phyloP scores from a whole-genome alignment of 2,797 vertebrate genomes.

The Danio choprae region DNA sequence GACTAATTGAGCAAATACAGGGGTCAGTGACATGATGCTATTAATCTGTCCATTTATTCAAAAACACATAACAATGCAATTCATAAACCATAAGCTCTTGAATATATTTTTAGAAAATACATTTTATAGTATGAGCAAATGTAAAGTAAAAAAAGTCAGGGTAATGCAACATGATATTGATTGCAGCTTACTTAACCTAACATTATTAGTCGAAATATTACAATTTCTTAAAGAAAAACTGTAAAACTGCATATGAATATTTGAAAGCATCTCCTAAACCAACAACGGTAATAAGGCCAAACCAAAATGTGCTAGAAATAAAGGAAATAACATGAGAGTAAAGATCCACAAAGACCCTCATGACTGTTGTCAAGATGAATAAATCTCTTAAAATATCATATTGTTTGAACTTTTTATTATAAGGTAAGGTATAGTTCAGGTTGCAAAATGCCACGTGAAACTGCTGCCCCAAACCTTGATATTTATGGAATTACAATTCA shows the following conservation, averaged over 20 bases:
- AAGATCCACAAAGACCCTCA: not conserved
- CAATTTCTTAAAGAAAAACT: not conserved
- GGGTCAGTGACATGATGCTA: not conserved
- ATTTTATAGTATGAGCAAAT: too few relatives aligned
- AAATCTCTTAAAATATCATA: constrained; percentile 6
- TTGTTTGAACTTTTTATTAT: constrained; percentile 6
- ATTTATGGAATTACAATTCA: constrained; percentile 4
- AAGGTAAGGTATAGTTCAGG: not conserved
- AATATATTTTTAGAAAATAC: too few relatives aligned
- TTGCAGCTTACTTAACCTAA: not conserved
- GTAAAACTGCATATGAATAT: not conserved
- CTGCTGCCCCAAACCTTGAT: not conserved
- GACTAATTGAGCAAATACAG: not conserved
- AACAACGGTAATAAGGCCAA: not conserved
- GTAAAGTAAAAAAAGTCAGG: not conserved
- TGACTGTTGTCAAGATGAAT: constrained; percentile 3
- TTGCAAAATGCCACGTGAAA: not conserved
- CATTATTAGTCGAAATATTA: not conserved
- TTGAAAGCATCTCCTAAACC: not conserved
- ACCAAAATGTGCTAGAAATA: not conserved
- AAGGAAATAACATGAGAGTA: not conserved
- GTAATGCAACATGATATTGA: not conserved
- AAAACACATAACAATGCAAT: not conserved
- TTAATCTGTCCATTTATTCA: not conserved
- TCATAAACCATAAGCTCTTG: too few relatives aligned